Percentiles rank a stretch among this genome's conserved stretches.
Conservation (phyloP, 1,140 invertebrate species). For the Parasteatoda tepidariorum region DNA sequence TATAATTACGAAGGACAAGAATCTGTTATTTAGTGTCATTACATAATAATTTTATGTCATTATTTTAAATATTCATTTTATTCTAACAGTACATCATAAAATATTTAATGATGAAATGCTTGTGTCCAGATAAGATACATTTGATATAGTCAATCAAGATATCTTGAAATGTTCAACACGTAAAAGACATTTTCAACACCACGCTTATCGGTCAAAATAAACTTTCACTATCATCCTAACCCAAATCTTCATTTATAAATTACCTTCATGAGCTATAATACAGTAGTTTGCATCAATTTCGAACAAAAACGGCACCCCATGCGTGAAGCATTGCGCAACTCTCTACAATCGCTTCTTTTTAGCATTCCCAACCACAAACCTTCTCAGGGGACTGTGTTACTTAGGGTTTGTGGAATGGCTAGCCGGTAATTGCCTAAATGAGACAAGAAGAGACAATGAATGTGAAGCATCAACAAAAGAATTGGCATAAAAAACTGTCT, state of each 20-base stretch:
- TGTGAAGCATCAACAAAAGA: constrained; percentile 23
- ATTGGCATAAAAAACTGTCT: not conserved
- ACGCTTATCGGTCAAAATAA: not conserved
- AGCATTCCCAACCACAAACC: not conserved
- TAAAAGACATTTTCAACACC: not conserved
- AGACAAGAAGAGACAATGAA: constrained; percentile 2
- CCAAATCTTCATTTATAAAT: not conserved
- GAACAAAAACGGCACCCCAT: not conserved
- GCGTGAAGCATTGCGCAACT: not conserved
- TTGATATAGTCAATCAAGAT: no score
- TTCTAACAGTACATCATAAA: no score
- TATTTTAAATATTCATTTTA: no score
- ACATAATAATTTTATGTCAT: no score
- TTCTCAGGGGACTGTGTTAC: not conserved
- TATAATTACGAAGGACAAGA: no score
- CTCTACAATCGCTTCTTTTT: not conserved
- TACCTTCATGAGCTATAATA: not conserved
- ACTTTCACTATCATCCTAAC: not conserved
- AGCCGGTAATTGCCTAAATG: constrained; percentile 15
- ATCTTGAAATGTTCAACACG: not conserved
- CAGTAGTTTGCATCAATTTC: not conserved
- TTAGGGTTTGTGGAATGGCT: not conserved
- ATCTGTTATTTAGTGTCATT: no score
- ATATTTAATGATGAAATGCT: no score
- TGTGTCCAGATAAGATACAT: no score